These are phyloP conservation scores for Meghimatium bilineatum DNA, from an alignment of 2,888 invertebrate species.

Conservation along the genomic window DNA sequence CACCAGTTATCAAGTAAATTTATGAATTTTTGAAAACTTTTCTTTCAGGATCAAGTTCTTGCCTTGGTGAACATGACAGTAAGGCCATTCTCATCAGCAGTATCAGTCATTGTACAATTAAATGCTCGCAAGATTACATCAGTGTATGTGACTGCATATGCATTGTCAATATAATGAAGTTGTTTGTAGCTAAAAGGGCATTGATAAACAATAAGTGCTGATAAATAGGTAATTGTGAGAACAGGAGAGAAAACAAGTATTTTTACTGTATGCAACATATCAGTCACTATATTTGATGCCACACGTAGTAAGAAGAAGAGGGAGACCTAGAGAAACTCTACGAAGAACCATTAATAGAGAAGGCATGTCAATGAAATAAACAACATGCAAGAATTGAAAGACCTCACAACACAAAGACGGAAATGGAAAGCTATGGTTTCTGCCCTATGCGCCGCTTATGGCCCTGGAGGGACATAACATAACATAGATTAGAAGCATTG, in stretches of 20 bases:
- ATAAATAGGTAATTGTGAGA: background rate
- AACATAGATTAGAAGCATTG: background rate
- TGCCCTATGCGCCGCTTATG: no score
- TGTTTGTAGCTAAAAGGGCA: background rate
- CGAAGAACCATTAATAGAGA: no score
- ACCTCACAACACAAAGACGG: no score
- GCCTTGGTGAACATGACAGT: background rate
- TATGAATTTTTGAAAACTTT: background rate
- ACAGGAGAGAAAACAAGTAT: background rate
- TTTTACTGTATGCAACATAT: background rate
- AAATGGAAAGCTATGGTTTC: no score
- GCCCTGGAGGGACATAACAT: no score
- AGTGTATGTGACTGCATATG: background rate
- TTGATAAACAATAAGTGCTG: background rate
- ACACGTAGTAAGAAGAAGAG: no score
- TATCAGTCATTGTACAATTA: background rate
- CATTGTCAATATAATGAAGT: background rate
- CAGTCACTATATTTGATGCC: no score
- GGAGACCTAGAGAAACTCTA: no score
- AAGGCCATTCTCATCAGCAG: background rate
- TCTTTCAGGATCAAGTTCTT: background rate
- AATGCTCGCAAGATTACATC: background rate
- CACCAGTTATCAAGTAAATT: background rate
- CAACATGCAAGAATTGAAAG: no score
- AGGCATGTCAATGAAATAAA: no score